A percentile compares a stretch with the other conserved stretches of the same genome.
These are phyloP conservation scores for Xestia rhomboidea DNA, from an alignment of 2,888 invertebrate species.

Conservation along the genomic window DNA sequence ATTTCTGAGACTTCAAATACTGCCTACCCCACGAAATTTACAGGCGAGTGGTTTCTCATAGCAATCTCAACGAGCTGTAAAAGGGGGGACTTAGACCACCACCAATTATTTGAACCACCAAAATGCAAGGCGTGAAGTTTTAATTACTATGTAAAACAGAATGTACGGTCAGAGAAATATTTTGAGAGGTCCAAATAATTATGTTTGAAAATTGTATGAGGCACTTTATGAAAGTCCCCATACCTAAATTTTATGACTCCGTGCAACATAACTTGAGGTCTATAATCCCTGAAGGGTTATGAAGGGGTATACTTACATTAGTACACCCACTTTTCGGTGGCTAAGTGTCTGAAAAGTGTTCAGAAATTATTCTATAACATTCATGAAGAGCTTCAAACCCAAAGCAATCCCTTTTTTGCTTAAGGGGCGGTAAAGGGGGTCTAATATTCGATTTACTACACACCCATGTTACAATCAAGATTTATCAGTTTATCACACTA, in stretches of 20 bases:
- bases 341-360: neutral
- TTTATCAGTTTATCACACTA: slow-evolving; percentile 7
- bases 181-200: slow-evolving; percentile 13
- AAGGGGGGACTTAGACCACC: slow-evolving; percentile 24
- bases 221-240: neutral
- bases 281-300: neutral
- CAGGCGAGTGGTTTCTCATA: slow-evolving; percentile 44
- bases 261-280: neutral
- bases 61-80: slow-evolving; percentile 23
- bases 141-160: slow-evolving; percentile 57
- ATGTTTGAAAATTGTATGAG: neutral
- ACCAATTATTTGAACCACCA: slow-evolving; percentile 45
- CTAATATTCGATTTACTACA: no score
- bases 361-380: neutral
- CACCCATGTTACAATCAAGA: neutral
- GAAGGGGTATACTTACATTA: neutral
- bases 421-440: no score
- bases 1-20: slow-evolving; percentile 46
- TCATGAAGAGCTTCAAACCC: neutral
- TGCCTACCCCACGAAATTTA: slow-evolving; percentile 50
- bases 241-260: neutral
- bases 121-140: slow-evolving; percentile 39
- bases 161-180: neutral
- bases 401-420: no score
- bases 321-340: neutral